Evolutionary conservation across 2,113 vertebrate species (phyloP), one percentile per base, ranked within the genome.

Genomic region (Indicator indicator): DNA sequence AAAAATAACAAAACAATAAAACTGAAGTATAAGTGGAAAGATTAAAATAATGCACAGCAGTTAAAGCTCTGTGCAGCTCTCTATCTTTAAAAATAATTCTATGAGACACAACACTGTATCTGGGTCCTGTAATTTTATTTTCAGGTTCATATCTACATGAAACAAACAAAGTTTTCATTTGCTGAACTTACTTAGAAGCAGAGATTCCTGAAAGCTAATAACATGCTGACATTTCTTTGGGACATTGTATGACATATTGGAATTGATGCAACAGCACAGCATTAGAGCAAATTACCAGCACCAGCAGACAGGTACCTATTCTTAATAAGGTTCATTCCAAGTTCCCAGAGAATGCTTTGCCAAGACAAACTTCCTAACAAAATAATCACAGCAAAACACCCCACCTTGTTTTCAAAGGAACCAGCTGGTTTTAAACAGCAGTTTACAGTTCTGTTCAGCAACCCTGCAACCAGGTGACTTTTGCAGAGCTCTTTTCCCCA

Each of bases 321-420:
- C 83, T 74, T 87, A 95, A 89, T 71, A 72, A 94, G 73, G 58
- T 85, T 86, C 93, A 92, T 70, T 93, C 74, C 73, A 88, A 94
- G 78, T 87, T 96, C 87, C 85, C 94, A 77, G 85, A 86, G 91
- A 96, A 87, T 30, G 1, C 11, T 60, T 81, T 95, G 97, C 97
- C 98, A 97, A 98, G 70, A 95, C 74, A 97, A 97, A 97, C 89
- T 95, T 97, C 95, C 97, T 90, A 95, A 52, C 85, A 95, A 97
- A 97, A 96, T 91, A 97, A 94, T 79, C 74, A 95, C 30, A 32
- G 32, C n/a, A n/a, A 83, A 85, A 12, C 21, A 15, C 8, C 28
- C 6, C 23, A 77, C 38, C 36, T 38, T 16, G 4, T 70, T 95
- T 97, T 95, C 75, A 94, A 88, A 89, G 86, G 71, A 93, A 60